Evolutionary conservation across 2,797 vertebrate species (phyloP).

Genomic region (Muscicapa striata): DNA sequence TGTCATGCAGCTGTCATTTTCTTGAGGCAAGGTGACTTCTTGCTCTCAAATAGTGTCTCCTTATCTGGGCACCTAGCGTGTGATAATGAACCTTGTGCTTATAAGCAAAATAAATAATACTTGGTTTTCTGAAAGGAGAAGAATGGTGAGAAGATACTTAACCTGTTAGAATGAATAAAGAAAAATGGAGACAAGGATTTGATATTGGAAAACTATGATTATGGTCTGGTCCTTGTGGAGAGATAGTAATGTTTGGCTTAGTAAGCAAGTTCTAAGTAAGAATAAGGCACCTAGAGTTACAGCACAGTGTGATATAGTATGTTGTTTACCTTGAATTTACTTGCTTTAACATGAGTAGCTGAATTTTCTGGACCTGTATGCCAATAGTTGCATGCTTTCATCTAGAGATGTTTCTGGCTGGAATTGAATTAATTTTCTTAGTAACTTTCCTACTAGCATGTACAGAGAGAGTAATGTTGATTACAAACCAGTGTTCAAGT

Average conservation of each 20-base stretch:
- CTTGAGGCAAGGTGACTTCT: neutral
- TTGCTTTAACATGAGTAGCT: neutral
- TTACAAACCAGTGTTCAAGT: neutral
- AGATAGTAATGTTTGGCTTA: neutral
- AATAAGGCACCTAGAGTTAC: neutral
- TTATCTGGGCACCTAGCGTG: neutral
- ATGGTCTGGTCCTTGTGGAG: neutral
- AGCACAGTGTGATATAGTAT: neutral
- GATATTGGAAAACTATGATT: neutral
- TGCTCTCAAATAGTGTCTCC: neutral
- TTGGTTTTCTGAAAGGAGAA: neutral
- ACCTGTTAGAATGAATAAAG: neutral
- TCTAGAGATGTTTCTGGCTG: neutral
- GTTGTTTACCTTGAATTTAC: neutral
- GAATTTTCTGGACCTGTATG: neutral
- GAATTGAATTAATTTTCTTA: neutral
- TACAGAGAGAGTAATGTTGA: neutral
- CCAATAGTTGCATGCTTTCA: neutral
- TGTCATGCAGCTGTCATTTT: neutral
- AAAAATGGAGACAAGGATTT: neutral
- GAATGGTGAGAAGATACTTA: neutral
- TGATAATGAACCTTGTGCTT: neutral
- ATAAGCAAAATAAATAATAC: neutral
- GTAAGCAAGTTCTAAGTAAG: neutral
- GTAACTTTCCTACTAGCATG: neutral